Base-by-base conservation (phyloP, 1,140 invertebrate genomes). In the Heliconius hewitsoni region DNA sequence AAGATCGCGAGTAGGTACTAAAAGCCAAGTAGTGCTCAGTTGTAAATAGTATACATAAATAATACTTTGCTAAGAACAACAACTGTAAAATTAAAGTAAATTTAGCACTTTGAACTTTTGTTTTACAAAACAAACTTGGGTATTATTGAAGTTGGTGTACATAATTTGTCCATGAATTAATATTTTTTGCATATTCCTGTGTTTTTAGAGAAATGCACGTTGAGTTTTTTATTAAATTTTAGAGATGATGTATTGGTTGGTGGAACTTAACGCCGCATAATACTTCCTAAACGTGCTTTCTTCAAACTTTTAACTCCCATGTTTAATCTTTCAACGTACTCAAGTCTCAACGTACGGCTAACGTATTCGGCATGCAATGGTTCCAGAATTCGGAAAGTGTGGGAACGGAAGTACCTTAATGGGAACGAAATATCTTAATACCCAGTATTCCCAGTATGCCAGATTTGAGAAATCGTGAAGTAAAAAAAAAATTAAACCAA, bases 31-130 rank as follows among this genome's bases (percentile, higher is more conserved):
- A 66, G 60, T 66, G 27, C 30, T 30, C 60, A 30, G 0, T 23
- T 30, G 60, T 30, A 66, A 66, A 66, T 66, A 30, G 27, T 66
- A 27, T 30, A 66, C 60, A 66, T 66, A 66, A 66, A 66, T 66
- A 66, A 66, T 66, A 66, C 60, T 66, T 66, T 66, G 27, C 11
- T 66, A 60, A 66, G 60, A 66, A 66, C 60, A 27, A 27, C 11
- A 27, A 66, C 60, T 66, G 60, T 27, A 66, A 30, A 66, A 66
- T 66, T 66, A 66, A 30, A 66, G 60, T 66, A 30, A 66, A 66
- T 66, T 66, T 66, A 66, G 27, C 60, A 66, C 60, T 60, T 60
- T 60, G 19, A 60, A 66, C 60, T 30, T 66, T 30, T 16, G 3
- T 66, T 30, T 27, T 27, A 30, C 4, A 27, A 30, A 30, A 66